These are phyloP conservation scores for Eulemur macaco DNA, from an alignment of 2,113 vertebrate species.

Conservation along the genomic window DNA sequence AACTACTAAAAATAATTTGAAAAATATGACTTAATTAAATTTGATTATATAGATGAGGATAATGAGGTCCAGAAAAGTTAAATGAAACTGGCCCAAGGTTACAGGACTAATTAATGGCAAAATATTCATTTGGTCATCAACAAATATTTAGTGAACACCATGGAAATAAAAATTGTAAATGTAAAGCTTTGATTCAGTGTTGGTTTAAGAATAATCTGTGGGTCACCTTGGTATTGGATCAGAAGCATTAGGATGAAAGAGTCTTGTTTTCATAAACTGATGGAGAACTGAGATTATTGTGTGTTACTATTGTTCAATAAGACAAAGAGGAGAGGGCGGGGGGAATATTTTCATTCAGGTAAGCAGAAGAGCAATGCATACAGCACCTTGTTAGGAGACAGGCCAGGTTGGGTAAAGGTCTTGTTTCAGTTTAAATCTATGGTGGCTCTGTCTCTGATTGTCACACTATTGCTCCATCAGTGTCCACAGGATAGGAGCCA, in stretches of 20 bases:
- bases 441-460: background rate
- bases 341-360: background rate
- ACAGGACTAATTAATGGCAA: background rate
- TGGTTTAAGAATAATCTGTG: background rate
- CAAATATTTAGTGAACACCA: constrained; percentile 3
- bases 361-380: background rate
- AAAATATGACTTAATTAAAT: background rate
- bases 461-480: background rate
- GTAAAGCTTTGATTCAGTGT: background rate
- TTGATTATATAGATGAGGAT: background rate
- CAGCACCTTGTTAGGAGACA: background rate
- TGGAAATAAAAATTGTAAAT: constrained; percentile 35
- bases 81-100: background rate
- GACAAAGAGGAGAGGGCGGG: background rate
- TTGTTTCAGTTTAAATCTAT: background rate
- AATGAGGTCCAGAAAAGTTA: background rate
- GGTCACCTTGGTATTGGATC: background rate
- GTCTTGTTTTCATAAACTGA: background rate
- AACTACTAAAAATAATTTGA: constrained; percentile 13
- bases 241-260: background rate
- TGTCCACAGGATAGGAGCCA: background rate
- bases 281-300: background rate
- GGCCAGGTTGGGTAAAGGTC: background rate
- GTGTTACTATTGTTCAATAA: background rate
- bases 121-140: background rate